Base-by-base conservation (phyloP, 2,888 invertebrate genomes). In the Macrosoma leucophasiata region DNA sequence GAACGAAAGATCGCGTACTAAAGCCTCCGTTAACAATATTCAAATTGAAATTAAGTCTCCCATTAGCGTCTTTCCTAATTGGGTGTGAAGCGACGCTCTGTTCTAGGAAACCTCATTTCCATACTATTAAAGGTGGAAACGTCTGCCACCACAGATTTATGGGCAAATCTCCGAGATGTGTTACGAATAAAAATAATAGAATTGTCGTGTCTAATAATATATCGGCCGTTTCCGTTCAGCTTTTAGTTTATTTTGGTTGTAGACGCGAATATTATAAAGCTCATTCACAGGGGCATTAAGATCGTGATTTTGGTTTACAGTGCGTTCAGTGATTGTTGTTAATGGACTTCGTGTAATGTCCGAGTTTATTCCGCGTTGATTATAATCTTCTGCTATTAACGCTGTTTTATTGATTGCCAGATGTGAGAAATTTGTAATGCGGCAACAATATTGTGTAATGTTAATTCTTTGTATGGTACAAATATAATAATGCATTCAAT, bases 131-230 rank as follows among this genome's bases (percentile, higher is more conserved):
- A 60, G 62, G 59, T 63, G 61, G 62, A 65, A 62, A 50, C 52
- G 53, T 47, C 61, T 64, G 68, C 63, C 69, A 64, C 59, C 62
- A 50, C 60, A 70, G 71, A 78, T 78, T 78, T 79, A 77, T 72
- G 75, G 69, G 64, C 75, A 70, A 75, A 79, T 72, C 77, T 69
- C 74, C 55, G 64, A 76, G 78, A 78, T 78, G 70, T 76, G 78
- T 76, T 77, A 79, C 76, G 79, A 82, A 82, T 82, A 82, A 84
- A 84, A 84, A 84, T 82, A 84, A 84, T 82, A 82, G 81, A 81
- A 82, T 81, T 81, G 78, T 82, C 77, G 76, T 71, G 61, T 81
- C 82, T 82, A 82, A 81, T 81, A 82, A 84, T 84, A 81, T 65
- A 66, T 65, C 73, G 68, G 68, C 67, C 76, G 78, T 77, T 84